phyloP scores from a whole-genome alignment of 2,888 invertebrate genomes.

The Nomada ruficornis region DNA sequence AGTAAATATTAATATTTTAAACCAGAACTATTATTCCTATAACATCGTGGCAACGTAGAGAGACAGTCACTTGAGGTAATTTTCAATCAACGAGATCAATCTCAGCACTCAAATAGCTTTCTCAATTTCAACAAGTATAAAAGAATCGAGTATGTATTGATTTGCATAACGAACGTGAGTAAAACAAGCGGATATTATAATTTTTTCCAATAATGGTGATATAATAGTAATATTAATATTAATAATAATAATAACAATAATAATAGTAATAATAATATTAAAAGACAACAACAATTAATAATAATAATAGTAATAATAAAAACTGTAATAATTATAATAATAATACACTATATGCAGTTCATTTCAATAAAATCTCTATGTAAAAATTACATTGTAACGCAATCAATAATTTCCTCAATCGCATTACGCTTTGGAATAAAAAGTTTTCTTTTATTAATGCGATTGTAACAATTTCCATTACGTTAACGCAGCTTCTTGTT shows the following conservation, averaged over 20 bases:
- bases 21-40: no score
- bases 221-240: constrained; percentile 35
- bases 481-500: constrained; percentile 87
- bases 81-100: neutral
- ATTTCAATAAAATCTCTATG: constrained; percentile 57
- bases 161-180: neutral
- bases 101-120: neutral
- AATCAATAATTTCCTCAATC: constrained; percentile 23
- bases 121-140: neutral
- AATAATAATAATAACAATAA: constrained; percentile 8
- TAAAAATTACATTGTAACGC: constrained; percentile 60
- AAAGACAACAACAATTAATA: constrained; percentile 45
- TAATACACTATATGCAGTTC: constrained; percentile 44
- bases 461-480: neutral
- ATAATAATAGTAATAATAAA: constrained; percentile 41
- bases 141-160: no score
- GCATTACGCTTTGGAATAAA: constrained; percentile 50
- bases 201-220: constrained; percentile 31
- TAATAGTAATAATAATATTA: constrained; percentile 34
- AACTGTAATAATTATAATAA: constrained; percentile 47
- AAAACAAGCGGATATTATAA: neutral
- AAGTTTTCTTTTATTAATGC: constrained; percentile 13
- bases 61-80: neutral
- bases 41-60: neutral
- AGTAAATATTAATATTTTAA: no score